A percentile compares a stretch with the other conserved stretches of the same genome.
These are phyloP conservation scores for Tortrix viridana DNA, from an alignment of 2,888 invertebrate genomes.

Conservation along the genomic window DNA sequence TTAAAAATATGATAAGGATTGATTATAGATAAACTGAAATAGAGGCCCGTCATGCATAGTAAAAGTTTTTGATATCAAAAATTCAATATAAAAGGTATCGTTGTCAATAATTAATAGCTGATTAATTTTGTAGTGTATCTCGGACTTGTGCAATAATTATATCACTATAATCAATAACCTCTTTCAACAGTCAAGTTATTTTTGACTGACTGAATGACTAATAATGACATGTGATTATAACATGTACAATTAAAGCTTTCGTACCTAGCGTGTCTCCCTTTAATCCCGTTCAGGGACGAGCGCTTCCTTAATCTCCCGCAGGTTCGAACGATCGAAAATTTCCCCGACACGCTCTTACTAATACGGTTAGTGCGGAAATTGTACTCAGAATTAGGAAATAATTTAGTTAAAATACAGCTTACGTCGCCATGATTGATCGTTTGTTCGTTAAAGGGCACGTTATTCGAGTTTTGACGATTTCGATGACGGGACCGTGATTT, in stretches of 20 bases:
- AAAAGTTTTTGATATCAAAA: too few species aligned
- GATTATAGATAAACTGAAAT: too few species aligned
- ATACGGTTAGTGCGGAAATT: constrained; percentile 60
- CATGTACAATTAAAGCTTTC: too few species aligned
- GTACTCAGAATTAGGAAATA: constrained; percentile 74
- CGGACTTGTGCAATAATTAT: too few species aligned
- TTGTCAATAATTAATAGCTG: too few species aligned
- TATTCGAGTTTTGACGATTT: constrained; percentile 39
- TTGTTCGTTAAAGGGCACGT: constrained; percentile 46
- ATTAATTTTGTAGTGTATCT: too few species aligned
- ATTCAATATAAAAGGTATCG: too few species aligned
- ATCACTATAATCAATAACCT: too few species aligned
- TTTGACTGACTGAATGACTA: too few species aligned
- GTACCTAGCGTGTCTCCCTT: constrained; percentile 33
- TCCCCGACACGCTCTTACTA: constrained; percentile 47
- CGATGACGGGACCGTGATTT: constrained; percentile 32
- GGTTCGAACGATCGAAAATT: constrained; percentile 42
- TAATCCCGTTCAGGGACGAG: constrained; percentile 38
- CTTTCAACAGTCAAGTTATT: background rate
- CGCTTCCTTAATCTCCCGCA: constrained; percentile 38
- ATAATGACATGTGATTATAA: too few species aligned
- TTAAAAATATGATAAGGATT: too few species aligned
- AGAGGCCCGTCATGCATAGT: too few species aligned
- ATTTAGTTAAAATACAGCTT: constrained; percentile 70
- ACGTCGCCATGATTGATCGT: constrained; percentile 63